phyloP scores from a whole-genome alignment of 2,888 invertebrate genomes.

The Apantesis nais region DNA sequence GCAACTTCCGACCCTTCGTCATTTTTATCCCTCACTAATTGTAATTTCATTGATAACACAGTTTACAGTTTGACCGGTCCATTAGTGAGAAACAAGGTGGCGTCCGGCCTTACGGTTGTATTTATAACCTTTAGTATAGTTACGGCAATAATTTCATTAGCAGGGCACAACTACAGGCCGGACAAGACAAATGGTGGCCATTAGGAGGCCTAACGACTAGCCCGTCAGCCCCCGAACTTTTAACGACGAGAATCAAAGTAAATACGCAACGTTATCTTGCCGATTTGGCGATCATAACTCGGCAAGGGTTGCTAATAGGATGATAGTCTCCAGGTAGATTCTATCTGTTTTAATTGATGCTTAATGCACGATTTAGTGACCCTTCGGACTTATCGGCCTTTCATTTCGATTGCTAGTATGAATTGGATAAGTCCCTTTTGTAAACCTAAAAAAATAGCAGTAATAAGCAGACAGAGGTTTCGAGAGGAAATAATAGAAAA shows the following conservation, averaged over 20 bases:
- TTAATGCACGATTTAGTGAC: slow-evolving; percentile 51
- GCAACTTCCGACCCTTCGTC: slow-evolving; percentile 75
- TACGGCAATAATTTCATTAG: slow-evolving; percentile 87
- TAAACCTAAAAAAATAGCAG: background rate
- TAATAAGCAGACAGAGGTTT: background rate
- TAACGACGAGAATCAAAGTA: slow-evolving; percentile 86
- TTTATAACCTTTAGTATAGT: slow-evolving; percentile 85
- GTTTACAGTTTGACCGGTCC: slow-evolving; percentile 86
- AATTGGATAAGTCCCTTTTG: slow-evolving; percentile 29
- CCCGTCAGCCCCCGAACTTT: slow-evolving; percentile 82
- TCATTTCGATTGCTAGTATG: slow-evolving; percentile 29
- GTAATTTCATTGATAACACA: slow-evolving; percentile 86
- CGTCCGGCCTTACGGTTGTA: slow-evolving; percentile 81
- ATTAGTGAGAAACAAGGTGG: slow-evolving; percentile 84
- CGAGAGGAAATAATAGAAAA: background rate
- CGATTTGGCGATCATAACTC: slow-evolving; percentile 82
- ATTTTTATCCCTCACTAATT: slow-evolving; percentile 83
- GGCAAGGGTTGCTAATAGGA: slow-evolving; percentile 78
- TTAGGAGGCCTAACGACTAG: slow-evolving; percentile 84
- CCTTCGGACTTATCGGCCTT: slow-evolving; percentile 43
- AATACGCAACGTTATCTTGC: slow-evolving; percentile 84
- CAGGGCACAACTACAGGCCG: slow-evolving; percentile 83
- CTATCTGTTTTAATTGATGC: slow-evolving; percentile 62
- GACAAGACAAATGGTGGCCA: slow-evolving; percentile 86
- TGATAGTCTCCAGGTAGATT: slow-evolving; percentile 66